These are phyloP conservation scores for Aurelia aurita complex sp. Pacific DNA, from an alignment of 30 jellyfish, hydroid and myxozoan genomes.

Conservation along the genomic window DNA sequence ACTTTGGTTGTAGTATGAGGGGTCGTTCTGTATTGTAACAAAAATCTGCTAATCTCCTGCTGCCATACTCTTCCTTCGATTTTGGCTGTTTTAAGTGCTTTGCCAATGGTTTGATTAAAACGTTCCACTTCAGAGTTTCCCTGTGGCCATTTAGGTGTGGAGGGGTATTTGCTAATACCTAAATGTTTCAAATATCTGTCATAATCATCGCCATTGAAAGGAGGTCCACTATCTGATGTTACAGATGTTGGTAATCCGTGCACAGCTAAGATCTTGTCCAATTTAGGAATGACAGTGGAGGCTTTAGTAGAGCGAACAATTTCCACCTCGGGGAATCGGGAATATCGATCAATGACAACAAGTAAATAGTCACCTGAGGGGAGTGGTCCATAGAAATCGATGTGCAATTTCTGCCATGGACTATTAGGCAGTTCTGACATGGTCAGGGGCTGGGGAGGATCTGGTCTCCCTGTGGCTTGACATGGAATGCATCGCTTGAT, in stretches of 20 bases:
- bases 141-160: slow-evolving; percentile 39
- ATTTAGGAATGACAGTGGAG: slow-evolving; percentile 33
- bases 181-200: neutral
- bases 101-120: slow-evolving; percentile 16
- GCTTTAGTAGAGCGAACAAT: slow-evolving; percentile 37
- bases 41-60: slow-evolving; percentile 11
- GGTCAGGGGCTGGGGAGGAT: slow-evolving; percentile 35
- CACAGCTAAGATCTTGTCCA: slow-evolving; percentile 31
- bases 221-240: slow-evolving; percentile 56
- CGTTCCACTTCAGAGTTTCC: slow-evolving; percentile 32
- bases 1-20: slow-evolving; percentile 41
- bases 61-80: slow-evolving; percentile 46
- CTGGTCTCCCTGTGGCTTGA: slow-evolving; percentile 36
- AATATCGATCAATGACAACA: slow-evolving; percentile 26
- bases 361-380: slow-evolving; percentile 35
- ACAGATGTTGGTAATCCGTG: slow-evolving; percentile 32
- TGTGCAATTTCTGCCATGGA: slow-evolving; percentile 45
- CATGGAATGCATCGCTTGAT: slow-evolving; percentile 46
- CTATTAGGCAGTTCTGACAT: slow-evolving; percentile 18
- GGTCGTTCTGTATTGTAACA: slow-evolving; percentile 33
- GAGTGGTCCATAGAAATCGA: slow-evolving; percentile 52
- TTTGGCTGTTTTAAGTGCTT: slow-evolving; percentile 27
- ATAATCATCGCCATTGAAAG: slow-evolving; percentile 48
- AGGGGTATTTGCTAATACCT: slow-evolving; percentile 12
- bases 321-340: slow-evolving; percentile 47